Conservation (phyloP, 2,113 vertebrate genomes). For the Cyphomyrus plagiostoma region DNA sequence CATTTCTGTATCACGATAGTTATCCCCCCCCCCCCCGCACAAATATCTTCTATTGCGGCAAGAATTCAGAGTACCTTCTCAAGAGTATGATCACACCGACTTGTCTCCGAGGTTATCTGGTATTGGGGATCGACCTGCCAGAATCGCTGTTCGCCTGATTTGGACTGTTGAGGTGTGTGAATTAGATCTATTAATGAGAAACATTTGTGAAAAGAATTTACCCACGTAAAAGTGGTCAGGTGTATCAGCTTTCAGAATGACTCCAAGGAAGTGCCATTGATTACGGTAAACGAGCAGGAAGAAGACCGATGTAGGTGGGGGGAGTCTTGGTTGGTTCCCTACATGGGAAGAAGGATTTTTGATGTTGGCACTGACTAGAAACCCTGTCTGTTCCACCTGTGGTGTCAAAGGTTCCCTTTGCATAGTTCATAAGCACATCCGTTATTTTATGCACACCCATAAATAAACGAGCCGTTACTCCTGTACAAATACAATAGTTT, state of each 20-base stretch:
- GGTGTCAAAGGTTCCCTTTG: background rate
- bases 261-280: slow-evolving; percentile 41
- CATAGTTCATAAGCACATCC: background rate
- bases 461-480: slow-evolving; percentile 17
- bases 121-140: background rate
- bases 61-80: background rate
- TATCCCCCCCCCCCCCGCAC: background rate
- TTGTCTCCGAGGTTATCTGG: background rate
- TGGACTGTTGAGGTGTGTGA: background rate
- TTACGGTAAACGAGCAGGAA: slow-evolving; percentile 75
- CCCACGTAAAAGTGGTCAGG: slow-evolving; percentile 17
- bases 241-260: slow-evolving; percentile 20
- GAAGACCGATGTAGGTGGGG: slow-evolving; percentile 63
- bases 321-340: slow-evolving; percentile 48
- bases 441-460: background rate
- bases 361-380: slow-evolving; percentile 21
- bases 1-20: background rate
- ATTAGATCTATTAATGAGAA: background rate
- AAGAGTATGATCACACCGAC: background rate
- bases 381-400: background rate
- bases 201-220: background rate
- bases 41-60: background rate
- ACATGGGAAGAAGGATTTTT: slow-evolving; percentile 34
- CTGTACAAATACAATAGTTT: background rate
- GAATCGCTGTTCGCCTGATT: no score